Conservation (phyloP, 2,113 vertebrate genomes). For the Manacus vitellinus region DNA sequence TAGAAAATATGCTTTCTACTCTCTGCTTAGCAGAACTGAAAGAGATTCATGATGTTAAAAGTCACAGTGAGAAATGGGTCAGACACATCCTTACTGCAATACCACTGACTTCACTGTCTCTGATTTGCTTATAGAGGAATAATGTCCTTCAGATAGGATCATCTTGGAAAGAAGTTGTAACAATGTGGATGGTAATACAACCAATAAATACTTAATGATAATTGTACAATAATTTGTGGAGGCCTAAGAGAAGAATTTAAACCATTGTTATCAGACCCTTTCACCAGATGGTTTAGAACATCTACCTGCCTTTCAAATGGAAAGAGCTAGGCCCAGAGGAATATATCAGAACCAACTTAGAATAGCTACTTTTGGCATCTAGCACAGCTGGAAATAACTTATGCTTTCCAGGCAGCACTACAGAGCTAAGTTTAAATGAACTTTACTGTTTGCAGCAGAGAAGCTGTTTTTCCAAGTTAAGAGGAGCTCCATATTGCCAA, state of each 20-base stretch:
- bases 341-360: neutral
- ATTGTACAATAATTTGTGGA: neutral
- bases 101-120: neutral
- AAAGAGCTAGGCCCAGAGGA: neutral
- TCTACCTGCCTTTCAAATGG: neutral
- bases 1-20: neutral
- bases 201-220: neutral
- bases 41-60: neutral
- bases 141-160: neutral
- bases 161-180: neutral
- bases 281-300: neutral
- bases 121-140: neutral
- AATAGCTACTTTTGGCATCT: neutral
- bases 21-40: neutral
- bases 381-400: constrained; percentile 14
- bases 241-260: neutral
- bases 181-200: neutral
- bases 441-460: neutral
- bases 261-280: neutral
- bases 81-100: neutral
- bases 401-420: neutral
- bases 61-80: neutral
- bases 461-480: neutral
- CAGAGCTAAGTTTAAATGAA: neutral
- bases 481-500: neutral